Percentiles rank a stretch among this genome's conserved stretches.
phyloP scores from a whole-genome alignment of 2,797 vertebrate genomes.

The Anguilla anguilla region DNA sequence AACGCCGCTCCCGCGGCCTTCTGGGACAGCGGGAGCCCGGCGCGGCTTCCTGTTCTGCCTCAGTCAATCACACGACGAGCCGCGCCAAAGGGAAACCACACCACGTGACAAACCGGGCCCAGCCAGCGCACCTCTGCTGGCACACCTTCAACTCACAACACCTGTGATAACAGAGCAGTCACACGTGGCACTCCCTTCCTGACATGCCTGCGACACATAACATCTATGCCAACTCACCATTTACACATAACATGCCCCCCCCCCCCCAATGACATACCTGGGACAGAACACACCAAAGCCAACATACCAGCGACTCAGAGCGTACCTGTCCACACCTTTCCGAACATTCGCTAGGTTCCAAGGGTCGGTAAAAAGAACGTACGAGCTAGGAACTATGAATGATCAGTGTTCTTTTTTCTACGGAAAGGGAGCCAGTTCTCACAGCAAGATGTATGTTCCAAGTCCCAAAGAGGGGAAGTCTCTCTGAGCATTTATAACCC shows the following conservation, averaged over 20 bases:
- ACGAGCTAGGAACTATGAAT: no score
- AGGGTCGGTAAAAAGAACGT: no score
- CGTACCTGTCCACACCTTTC: neutral
- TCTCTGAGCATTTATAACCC: no score
- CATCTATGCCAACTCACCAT: no score
- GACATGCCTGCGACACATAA: neutral
- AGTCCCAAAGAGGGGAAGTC: no score
- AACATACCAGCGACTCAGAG: neutral
- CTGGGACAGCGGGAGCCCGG: neutral
- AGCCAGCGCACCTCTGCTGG: neutral
- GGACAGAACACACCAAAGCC: neutral
- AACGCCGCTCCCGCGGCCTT: neutral
- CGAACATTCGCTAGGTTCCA: no score
- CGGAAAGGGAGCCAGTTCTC: no score
- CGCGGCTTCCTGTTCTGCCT: neutral
- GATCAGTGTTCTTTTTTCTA: no score
- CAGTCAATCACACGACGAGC: neutral
- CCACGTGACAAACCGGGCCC: neutral
- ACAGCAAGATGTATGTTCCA: no score
- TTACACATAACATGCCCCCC: no score
- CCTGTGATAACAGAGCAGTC: neutral
- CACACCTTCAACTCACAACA: neutral
- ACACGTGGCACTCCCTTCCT: neutral
- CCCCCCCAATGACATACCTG: no score
- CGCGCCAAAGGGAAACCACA: neutral